Percentiles rank a stretch among this genome's conserved stretches.
phyloP scores from a whole-genome alignment of 2,113 vertebrate genomes.

The Oryctolagus cuniculus region DNA sequence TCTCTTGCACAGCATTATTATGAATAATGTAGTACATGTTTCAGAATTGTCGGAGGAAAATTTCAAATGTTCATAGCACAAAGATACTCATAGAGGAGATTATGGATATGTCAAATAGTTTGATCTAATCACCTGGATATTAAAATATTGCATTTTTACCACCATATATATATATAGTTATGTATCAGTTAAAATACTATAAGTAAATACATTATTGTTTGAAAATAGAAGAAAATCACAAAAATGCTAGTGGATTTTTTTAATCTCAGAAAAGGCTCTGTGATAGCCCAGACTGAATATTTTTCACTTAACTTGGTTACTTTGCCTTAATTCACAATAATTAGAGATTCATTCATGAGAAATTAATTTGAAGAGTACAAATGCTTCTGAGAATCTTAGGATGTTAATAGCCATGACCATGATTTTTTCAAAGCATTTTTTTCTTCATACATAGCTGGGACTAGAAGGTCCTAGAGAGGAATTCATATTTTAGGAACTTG shows the following conservation, averaged over 20 bases:
- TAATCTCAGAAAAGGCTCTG: background rate
- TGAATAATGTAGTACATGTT: background rate
- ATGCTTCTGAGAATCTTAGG: slow-evolving; percentile 20
- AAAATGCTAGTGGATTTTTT: background rate
- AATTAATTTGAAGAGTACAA: slow-evolving; percentile 2
- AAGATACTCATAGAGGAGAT: background rate
- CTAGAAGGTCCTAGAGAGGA: background rate
- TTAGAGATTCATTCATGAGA: background rate
- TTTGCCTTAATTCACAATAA: slow-evolving; percentile 32
- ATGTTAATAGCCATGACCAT: background rate
- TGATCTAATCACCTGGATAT: background rate
- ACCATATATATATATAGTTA: background rate
- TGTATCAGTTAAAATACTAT: background rate
- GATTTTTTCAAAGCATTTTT: background rate
- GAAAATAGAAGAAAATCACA: slow-evolving; percentile 52
- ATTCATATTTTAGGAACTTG: background rate
- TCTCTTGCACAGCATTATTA: background rate
- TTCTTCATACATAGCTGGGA: background rate
- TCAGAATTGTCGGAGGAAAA: background rate
- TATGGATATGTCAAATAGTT: background rate
- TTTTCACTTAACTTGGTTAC: slow-evolving; percentile 19
- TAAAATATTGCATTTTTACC: background rate
- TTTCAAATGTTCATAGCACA: background rate
- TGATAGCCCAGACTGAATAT: background rate
- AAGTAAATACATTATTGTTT: slow-evolving; percentile 37